Conservation (phyloP, 2,888 invertebrate species). For the Encarsia formosa region DNA sequence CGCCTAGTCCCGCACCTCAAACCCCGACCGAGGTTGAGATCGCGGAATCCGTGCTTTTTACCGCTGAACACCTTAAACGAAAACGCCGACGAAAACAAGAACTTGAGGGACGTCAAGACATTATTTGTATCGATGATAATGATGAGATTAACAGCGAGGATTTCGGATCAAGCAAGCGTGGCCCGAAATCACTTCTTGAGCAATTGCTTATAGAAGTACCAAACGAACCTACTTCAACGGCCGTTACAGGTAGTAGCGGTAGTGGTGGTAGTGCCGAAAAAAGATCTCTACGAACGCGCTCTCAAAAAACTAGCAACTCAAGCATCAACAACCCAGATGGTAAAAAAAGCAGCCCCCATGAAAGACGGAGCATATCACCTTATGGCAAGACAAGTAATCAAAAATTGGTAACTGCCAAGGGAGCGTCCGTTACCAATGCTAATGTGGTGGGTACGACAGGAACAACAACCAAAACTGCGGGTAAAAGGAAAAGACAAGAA, state of each 20-base stretch:
- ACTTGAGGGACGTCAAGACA: conserved; percentile 47
- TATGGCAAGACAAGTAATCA: conserved; percentile 51
- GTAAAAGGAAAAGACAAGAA: conserved; percentile 73
- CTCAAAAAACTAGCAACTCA: conserved; percentile 43
- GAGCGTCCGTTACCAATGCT: conserved; percentile 31
- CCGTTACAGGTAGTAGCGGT: not conserved
- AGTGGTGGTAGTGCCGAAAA: conserved; percentile 51
- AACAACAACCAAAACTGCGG: conserved; percentile 41
- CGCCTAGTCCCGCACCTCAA: conserved; percentile 50
- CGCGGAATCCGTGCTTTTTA: conserved; percentile 5
- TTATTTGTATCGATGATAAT: conserved; percentile 48
- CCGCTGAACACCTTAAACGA: conserved; percentile 41
- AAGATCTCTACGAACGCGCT: conserved; percentile 49
- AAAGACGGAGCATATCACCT: conserved; percentile 49
- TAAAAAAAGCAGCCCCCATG: conserved; percentile 48
- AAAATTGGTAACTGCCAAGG: conserved; percentile 35
- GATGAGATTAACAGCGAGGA: conserved; percentile 47
- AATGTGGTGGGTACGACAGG: conserved; percentile 13
- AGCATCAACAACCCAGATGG: conserved; percentile 45
- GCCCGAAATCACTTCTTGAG: conserved; percentile 60
- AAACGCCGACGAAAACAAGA: conserved; percentile 50
- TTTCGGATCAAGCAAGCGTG: conserved; percentile 32
- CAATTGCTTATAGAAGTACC: conserved; percentile 85
- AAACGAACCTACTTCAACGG: conserved; percentile 45
- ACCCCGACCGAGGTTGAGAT: conserved; percentile 43